Percentiles rank a stretch among this genome's conserved stretches.
phyloP scores from a whole-genome alignment of 2,797 vertebrate species.

The Phataginus tetradactyla region DNA sequence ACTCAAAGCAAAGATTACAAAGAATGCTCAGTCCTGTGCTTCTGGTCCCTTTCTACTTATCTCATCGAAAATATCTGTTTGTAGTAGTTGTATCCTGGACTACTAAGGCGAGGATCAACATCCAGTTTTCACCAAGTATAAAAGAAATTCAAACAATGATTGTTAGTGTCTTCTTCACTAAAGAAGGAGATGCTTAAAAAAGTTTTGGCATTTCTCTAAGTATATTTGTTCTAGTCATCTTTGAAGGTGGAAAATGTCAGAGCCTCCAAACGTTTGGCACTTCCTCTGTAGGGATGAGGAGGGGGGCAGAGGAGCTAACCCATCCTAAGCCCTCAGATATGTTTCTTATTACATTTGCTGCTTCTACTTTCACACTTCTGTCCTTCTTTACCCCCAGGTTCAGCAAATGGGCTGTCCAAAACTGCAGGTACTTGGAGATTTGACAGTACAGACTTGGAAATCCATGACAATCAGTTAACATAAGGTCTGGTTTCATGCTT shows the following conservation, averaged over 20 bases:
- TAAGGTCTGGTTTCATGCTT: not conserved
- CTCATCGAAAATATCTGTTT: not conserved
- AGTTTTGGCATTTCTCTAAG: not conserved
- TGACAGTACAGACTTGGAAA: slow-evolving; percentile 39
- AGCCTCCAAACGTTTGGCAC: not conserved
- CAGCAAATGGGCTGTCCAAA: not conserved
- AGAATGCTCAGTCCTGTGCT: not conserved
- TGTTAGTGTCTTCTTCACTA: not conserved
- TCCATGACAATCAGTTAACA: slow-evolving; percentile 49
- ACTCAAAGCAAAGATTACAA: not conserved
- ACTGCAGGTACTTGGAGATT: slow-evolving; percentile 26
- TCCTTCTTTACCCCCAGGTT: not conserved
- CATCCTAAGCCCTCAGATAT: not conserved
- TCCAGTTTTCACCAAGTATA: not conserved
- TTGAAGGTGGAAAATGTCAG: not conserved
- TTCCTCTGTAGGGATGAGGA: not conserved
- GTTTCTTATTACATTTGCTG: not conserved
- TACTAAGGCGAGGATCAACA: not conserved
- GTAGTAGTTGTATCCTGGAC: not conserved
- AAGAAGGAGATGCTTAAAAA: not conserved
- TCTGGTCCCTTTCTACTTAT: not conserved
- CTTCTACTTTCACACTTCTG: not conserved
- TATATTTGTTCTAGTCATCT: not conserved
- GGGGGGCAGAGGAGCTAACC: not conserved
- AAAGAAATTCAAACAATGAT: slow-evolving; percentile 12